A percentile compares a stretch with the other conserved stretches of the same genome.
Conservation (phyloP, 2,888 invertebrate species). For the Temnothorax unifasciatus region DNA sequence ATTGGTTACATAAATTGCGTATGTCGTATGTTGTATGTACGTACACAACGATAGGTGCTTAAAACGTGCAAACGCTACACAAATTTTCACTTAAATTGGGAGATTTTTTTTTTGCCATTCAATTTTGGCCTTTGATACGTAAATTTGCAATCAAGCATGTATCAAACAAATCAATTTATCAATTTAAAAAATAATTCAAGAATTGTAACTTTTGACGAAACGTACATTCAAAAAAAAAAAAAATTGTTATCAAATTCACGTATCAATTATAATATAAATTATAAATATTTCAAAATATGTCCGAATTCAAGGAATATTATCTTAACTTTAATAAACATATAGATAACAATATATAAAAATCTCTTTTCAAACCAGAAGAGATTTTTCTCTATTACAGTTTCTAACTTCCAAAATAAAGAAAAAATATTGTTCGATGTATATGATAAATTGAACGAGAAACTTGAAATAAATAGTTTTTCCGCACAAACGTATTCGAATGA, state of each 20-base stretch:
- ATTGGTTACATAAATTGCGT: not conserved
- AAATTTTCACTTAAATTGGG: conserved; percentile 66
- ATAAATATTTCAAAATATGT: conserved; percentile 25
- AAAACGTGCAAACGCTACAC: conserved; percentile 54
- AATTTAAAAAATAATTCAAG: conserved; percentile 12
- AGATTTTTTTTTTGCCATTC: conserved; percentile 13
- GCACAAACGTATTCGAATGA: not conserved
- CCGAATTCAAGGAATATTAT: conserved; percentile 66
- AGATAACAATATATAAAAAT: conserved; percentile 25
- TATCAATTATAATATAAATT: conserved; percentile 25
- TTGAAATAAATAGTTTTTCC: not conserved
- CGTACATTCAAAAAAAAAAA: not conserved
- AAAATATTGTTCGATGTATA: not conserved
- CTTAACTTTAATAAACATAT: conserved; percentile 14
- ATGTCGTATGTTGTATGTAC: not conserved
- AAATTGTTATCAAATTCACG: conserved; percentile 33
- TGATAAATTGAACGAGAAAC: conserved; percentile 13
- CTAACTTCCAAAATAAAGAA: conserved; percentile 35
- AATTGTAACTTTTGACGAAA: not conserved
- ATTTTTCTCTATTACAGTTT: conserved; percentile 21
- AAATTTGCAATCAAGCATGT: conserved; percentile 27
- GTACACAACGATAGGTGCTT: not conserved
- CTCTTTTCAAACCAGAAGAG: conserved; percentile 25
- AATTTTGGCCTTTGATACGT: conserved; percentile 38
- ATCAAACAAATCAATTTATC: not conserved